A percentile compares a stretch with the other conserved stretches of the same genome.
Evolutionary conservation across 2,113 vertebrate genomes (phyloP).

Genomic region (Oreocharis arfaki): DNA sequence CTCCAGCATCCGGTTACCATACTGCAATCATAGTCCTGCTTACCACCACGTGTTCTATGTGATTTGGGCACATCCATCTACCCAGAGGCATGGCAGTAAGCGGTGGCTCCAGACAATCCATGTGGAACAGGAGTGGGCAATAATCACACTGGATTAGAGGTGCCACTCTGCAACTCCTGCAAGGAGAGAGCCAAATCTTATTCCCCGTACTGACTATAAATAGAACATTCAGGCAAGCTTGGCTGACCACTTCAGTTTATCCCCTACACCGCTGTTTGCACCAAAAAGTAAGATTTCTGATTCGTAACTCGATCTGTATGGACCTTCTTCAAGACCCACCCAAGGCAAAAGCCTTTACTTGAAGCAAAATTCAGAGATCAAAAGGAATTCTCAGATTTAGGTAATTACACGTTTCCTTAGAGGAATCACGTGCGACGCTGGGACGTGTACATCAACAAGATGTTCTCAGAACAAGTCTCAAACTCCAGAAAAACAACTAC

Average conservation of each 20-base stretch:
- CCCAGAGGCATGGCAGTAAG: constrained; percentile 95
- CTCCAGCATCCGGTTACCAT: constrained; percentile 40
- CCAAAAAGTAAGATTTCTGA: not conserved
- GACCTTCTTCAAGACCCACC: not conserved
- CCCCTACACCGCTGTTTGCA: not conserved
- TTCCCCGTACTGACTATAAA: not conserved
- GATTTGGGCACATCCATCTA: constrained; percentile 99
- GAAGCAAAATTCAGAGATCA: not conserved
- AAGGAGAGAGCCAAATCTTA: not conserved
- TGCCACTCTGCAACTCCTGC: constrained; percentile 94
- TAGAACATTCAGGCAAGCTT: not conserved
- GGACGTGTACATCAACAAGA: not conserved
- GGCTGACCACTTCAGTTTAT: not conserved
- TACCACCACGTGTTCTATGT: constrained; percentile 94
- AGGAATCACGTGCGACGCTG: not conserved
- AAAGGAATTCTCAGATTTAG: not conserved
- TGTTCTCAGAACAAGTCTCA: not conserved
- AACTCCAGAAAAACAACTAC: not conserved
- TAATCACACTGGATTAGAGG: constrained; percentile 97
- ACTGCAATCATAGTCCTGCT: constrained; percentile 52
- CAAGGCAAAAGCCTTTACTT: not conserved
- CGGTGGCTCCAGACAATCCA: constrained; percentile 97
- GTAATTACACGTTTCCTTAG: not conserved
- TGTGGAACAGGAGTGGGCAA: constrained; percentile 96
- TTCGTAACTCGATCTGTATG: not conserved